Conservation (phyloP, 2,888 invertebrate genomes). For the Eutolmus rufibarbis region DNA sequence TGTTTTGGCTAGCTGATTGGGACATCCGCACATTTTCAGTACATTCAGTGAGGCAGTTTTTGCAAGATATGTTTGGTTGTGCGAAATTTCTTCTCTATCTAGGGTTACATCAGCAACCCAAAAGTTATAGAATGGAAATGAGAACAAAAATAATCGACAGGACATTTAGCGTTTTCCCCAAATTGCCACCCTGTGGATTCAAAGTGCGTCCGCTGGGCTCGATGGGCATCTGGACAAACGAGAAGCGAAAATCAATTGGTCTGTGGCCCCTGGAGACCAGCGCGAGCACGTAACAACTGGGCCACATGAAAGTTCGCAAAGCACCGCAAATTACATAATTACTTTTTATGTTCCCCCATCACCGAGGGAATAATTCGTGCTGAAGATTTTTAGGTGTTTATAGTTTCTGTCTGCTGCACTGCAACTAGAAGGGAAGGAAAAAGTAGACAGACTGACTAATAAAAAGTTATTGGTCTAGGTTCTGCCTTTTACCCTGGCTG, state of each 20-base stretch:
- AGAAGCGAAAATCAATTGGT: background rate
- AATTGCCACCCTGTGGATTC: background rate
- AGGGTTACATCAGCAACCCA: background rate
- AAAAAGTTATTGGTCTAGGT: background rate
- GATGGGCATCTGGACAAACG: background rate
- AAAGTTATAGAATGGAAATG: background rate
- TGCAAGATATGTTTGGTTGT: background rate
- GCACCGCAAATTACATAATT: background rate
- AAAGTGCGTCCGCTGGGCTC: background rate
- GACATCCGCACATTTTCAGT: too few species aligned
- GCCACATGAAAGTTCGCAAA: background rate
- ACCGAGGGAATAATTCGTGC: background rate
- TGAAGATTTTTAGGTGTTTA: background rate
- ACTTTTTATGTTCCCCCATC: background rate
- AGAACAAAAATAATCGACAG: background rate
- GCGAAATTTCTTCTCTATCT: background rate
- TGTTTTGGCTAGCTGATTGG: too few species aligned
- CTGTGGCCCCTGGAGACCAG: background rate
- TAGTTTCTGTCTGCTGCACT: background rate
- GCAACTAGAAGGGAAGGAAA: background rate
- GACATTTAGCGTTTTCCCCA: background rate
- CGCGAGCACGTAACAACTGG: background rate
- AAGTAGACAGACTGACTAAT: background rate
- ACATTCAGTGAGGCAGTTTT: background rate
- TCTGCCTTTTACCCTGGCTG: background rate